Evolutionary conservation across 2,113 vertebrate species (phyloP).

Genomic region (Psittacara wagleri): DNA sequence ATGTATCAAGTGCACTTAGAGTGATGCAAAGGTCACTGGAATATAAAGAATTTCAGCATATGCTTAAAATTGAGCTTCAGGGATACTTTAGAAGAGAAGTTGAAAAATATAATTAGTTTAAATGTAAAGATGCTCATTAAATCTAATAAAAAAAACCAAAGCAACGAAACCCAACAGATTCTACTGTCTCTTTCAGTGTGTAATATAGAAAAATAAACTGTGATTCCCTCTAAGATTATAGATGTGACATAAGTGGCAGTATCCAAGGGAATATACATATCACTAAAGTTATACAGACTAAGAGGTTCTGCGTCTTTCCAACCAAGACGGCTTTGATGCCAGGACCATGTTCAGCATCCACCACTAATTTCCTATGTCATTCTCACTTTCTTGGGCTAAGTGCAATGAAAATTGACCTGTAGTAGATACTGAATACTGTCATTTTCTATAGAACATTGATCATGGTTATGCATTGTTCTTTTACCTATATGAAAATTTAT

Average conservation of each 20-base stretch:
- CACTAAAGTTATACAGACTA: not conserved
- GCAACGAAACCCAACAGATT: not conserved
- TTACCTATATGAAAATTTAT: not conserved
- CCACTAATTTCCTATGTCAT: not conserved
- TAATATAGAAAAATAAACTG: not conserved
- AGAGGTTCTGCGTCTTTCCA: not conserved
- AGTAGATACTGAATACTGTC: not conserved
- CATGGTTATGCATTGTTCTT: not conserved
- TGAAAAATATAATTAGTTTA: not conserved
- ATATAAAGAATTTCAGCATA: not conserved
- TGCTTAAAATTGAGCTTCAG: not conserved
- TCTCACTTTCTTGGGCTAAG: not conserved
- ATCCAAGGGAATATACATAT: fast-evolving
- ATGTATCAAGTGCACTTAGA: not conserved
- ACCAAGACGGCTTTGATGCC: not conserved
- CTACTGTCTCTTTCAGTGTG: not conserved
- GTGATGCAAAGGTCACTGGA: not conserved
- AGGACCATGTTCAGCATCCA: not conserved
- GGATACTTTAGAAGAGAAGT: not conserved
- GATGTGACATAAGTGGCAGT: not conserved
- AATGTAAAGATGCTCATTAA: not conserved
- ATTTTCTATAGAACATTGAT: not conserved
- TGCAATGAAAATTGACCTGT: not conserved
- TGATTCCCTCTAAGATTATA: not conserved
- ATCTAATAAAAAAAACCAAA: not conserved